Percentiles rank a stretch among this genome's conserved stretches.
Conservation (phyloP, 2,113 vertebrate species). For the Megaleporinus macrocephalus region DNA sequence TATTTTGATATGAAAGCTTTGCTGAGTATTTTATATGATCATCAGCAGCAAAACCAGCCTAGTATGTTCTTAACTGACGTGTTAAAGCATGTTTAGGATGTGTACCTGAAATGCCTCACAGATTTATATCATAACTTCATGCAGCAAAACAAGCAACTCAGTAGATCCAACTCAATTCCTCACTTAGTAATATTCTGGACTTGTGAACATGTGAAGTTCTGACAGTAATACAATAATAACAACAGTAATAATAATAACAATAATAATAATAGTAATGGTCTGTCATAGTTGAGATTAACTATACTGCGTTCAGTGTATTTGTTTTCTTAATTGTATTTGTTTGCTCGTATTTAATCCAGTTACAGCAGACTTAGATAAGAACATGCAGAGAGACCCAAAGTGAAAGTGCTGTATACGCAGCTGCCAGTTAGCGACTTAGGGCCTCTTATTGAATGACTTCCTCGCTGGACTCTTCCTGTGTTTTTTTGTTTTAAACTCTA, state of each 20-base stretch:
- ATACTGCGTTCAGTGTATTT: too few relatives aligned
- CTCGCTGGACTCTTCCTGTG: background rate
- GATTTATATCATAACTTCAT: too few relatives aligned
- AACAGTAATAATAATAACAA: too few relatives aligned
- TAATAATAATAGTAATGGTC: too few relatives aligned
- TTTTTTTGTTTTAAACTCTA: background rate
- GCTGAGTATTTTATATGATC: background rate
- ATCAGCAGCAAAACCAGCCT: background rate
- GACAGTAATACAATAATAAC: too few relatives aligned
- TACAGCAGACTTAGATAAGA: constrained; percentile 1
- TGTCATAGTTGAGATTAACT: too few relatives aligned
- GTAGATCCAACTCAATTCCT: too few relatives aligned
- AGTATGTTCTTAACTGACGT: background rate
- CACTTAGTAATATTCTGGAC: background rate
- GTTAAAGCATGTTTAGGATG: background rate
- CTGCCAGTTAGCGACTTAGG: background rate
- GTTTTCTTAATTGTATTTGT: too few relatives aligned
- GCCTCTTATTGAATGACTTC: background rate
- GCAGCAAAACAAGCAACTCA: too few relatives aligned
- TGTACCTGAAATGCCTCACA: too few relatives aligned
- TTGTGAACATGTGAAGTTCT: background rate
- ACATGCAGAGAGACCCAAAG: background rate
- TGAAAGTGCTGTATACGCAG: background rate
- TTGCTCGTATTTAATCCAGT: background rate
- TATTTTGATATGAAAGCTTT: background rate